phyloP scores from a whole-genome alignment of 2,113 vertebrate species.

The Tachuris rubrigastra region DNA sequence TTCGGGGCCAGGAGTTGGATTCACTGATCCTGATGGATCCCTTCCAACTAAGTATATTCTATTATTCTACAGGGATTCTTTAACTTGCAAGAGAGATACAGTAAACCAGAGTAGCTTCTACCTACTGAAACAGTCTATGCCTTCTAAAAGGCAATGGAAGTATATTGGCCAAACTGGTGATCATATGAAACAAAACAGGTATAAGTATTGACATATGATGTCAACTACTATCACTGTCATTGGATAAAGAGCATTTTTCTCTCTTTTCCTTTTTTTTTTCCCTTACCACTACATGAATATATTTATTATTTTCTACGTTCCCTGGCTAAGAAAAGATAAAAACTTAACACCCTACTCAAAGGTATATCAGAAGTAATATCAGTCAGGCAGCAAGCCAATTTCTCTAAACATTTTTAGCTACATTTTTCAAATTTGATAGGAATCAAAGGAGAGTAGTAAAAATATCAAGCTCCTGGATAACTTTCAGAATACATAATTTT shows the following conservation, averaged over 20 bases:
- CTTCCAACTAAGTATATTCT: not conserved
- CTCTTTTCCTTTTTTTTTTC: not conserved
- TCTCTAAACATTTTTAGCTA: not conserved
- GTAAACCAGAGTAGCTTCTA: not conserved
- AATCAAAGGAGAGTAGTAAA: not conserved
- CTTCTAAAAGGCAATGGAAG: not conserved
- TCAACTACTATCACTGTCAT: not conserved
- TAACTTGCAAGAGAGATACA: not conserved
- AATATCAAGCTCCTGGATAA: not conserved
- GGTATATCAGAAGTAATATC: not conserved
- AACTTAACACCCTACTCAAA: not conserved
- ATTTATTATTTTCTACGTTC: not conserved
- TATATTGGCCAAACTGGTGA: not conserved
- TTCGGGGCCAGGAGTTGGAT: not conserved
- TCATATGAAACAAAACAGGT: not conserved
- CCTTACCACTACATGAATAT: not conserved
- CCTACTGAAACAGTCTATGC: not conserved
- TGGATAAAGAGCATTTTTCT: not conserved
- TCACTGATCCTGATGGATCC: not conserved
- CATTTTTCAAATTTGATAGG: not conserved
- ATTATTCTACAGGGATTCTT: not conserved
- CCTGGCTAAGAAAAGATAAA: not conserved
- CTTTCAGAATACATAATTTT: not conserved
- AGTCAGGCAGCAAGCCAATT: not conserved
- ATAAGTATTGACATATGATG: not conserved